These are phyloP conservation scores for Pampusana beccarii DNA, from an alignment of 2,113 vertebrate species.

Conservation along the genomic window DNA sequence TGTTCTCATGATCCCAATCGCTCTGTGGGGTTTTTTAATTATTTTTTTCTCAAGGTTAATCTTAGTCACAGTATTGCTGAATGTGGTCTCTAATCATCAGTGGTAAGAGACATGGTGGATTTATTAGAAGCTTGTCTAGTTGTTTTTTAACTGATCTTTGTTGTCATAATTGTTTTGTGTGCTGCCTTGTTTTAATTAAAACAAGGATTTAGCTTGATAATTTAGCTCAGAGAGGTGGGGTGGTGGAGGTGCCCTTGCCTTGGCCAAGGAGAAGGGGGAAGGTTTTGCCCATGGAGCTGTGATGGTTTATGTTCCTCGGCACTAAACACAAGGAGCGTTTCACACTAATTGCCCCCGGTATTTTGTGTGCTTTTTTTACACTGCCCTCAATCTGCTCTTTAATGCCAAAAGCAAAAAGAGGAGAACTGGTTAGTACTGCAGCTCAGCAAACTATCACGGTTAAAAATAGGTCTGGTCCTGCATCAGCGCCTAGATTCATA, in stretches of 20 bases:
- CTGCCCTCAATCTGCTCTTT: background rate
- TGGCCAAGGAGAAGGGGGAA: no score
- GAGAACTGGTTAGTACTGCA: background rate
- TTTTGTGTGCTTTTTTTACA: background rate
- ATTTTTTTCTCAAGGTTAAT: background rate
- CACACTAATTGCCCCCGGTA: background rate
- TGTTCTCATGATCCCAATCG: background rate
- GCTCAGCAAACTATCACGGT: background rate
- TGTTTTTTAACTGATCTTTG: background rate
- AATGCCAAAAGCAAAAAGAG: background rate
- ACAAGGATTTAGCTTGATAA: background rate
- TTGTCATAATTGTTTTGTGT: background rate
- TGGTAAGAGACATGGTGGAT: background rate
- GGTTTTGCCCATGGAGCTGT: no score
- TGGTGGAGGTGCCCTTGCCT: no score
- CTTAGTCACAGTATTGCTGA: background rate
- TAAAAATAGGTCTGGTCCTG: conserved; percentile 38
- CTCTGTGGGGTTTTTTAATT: background rate
- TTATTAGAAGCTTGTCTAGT: background rate
- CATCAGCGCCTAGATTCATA: background rate
- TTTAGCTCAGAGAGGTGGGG: background rate
- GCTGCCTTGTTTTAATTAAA: background rate
- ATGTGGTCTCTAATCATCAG: background rate
- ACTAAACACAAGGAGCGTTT: background rate
- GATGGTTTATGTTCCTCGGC: background rate